Evolutionary conservation across 1,140 invertebrate genomes (phyloP), one percentile per base, ranked within the genome.

Genomic region (Luehdorfia chinensis): DNA sequence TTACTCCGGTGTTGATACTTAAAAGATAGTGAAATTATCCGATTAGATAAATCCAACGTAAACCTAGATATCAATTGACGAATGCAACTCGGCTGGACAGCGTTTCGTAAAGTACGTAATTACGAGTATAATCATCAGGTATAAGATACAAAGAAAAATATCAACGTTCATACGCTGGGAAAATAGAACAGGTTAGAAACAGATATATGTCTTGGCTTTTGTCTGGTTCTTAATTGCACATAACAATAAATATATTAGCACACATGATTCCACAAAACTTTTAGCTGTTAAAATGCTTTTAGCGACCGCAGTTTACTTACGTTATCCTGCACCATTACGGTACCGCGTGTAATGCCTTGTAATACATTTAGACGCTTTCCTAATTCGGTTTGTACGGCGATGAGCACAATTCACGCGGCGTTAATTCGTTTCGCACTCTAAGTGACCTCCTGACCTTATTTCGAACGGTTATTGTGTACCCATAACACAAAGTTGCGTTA

Each of bases 321-420:
- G 34, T 37, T 37, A 41, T 41, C 23, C 37, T 41, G 37, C 8
- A 12, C 37, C 23, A 41, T 41, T 41, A 41, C 19, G 19, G 37
- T 11, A n/a, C 34, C 18, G 34, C 34, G 34, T 37, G 39, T 43
- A 43, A 43, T 43, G 39, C 23, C 25, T 25, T 8, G 39, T 43
- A 43, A 43, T 43, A 43, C 39, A 43, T 43, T 43, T 43, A 43
- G 23, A 25, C 23, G 39, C 39, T 28, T 43, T 43, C 39, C 39
- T 43, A 43, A 27, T 43, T 43, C 39, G 39, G 39, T 43, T 43
- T 43, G 39, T 43, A 43, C 39, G 34, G 18, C 34, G 39, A 43
- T 43, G 39, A 43, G 39, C 39, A 28, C 39, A 43, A 43, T 43
- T 43, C 23, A 28, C 23, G 39, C 34, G 34, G 34, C 14, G 39